These are phyloP conservation scores for Ptychoptera contaminata DNA, from an alignment of 2,888 invertebrate species.

Conservation along the genomic window DNA sequence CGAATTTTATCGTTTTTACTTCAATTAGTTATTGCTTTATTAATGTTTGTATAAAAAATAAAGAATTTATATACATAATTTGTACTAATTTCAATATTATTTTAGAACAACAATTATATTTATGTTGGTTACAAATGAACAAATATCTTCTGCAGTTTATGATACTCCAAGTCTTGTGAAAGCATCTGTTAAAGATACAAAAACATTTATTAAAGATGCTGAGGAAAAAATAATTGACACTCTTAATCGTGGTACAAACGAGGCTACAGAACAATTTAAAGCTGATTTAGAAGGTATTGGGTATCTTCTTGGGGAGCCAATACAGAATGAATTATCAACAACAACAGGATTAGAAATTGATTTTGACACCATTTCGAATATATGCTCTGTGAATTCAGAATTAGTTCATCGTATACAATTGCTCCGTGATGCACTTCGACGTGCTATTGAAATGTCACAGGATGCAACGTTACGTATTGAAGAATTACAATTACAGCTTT, in stretches of 20 bases:
- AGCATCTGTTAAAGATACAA: conserved; percentile 42
- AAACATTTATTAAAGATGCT: conserved; percentile 44
- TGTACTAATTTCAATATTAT: conserved; percentile 5
- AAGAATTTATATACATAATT: not conserved
- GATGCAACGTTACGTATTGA: conserved; percentile 31
- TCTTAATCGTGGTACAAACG: conserved; percentile 40
- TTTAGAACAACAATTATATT: conserved; percentile 39
- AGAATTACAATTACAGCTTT: conserved; percentile 30
- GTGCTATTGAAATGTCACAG: conserved; percentile 28
- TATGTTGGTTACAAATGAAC: conserved; percentile 47
- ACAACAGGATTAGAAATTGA: conserved; percentile 65
- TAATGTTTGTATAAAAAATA: conserved; percentile 6
- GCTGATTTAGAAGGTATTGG: conserved; percentile 52
- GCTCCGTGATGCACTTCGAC: conserved; percentile 28
- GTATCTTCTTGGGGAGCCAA: conserved; percentile 57
- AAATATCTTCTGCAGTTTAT: conserved; percentile 38
- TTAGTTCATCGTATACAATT: conserved; percentile 29
- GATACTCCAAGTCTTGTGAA: conserved; percentile 37
- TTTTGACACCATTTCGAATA: conserved; percentile 50
- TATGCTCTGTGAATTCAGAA: conserved; percentile 38
- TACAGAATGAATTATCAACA: conserved; percentile 52
- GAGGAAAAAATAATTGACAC: conserved; percentile 44
- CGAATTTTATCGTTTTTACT: conserved; percentile 7
- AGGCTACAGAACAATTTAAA: conserved; percentile 41
- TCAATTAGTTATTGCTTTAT: conserved; percentile 6